phyloP scores from a whole-genome alignment of 2,888 invertebrate genomes.

The Hipparchia semele region DNA sequence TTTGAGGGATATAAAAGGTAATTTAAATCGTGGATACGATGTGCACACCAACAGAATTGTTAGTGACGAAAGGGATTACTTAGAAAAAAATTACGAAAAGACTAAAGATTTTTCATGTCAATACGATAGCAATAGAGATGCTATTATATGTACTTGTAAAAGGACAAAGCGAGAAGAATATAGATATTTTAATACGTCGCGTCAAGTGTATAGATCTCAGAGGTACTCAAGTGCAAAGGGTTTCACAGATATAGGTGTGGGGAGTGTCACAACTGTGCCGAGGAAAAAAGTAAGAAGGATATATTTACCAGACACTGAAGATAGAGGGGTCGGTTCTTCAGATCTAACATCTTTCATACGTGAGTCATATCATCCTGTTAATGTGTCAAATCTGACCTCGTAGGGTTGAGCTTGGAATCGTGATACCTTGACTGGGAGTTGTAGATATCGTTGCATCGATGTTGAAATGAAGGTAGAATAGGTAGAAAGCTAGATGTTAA shows the following conservation, averaged over 20 bases:
- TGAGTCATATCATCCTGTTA: background rate
- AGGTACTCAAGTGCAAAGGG: constrained; percentile 45
- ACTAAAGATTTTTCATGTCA: constrained; percentile 55
- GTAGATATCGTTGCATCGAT: no score
- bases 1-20: constrained; percentile 45
- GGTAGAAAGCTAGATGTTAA: no score
- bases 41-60: constrained; percentile 39
- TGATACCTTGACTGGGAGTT: no score
- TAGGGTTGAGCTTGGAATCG: no score
- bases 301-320: constrained; percentile 62
- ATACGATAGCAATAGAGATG: constrained; percentile 49
- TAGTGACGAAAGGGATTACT: constrained; percentile 35
- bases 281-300: constrained; percentile 57
- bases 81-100: constrained; percentile 44
- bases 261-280: constrained; percentile 56
- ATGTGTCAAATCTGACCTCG: background rate
- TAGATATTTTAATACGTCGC: constrained; percentile 30
- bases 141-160: constrained; percentile 42
- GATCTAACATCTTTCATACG: constrained; percentile 22
- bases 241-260: constrained; percentile 59
- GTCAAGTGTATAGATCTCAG: constrained; percentile 39
- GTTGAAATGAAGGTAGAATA: no score
- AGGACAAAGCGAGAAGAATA: constrained; percentile 31
- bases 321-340: constrained; percentile 56
- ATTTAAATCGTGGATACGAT: constrained; percentile 40